Evolutionary conservation across 2,797 vertebrate species (phyloP).

Genomic region (Clarias laeviceps): DNA sequence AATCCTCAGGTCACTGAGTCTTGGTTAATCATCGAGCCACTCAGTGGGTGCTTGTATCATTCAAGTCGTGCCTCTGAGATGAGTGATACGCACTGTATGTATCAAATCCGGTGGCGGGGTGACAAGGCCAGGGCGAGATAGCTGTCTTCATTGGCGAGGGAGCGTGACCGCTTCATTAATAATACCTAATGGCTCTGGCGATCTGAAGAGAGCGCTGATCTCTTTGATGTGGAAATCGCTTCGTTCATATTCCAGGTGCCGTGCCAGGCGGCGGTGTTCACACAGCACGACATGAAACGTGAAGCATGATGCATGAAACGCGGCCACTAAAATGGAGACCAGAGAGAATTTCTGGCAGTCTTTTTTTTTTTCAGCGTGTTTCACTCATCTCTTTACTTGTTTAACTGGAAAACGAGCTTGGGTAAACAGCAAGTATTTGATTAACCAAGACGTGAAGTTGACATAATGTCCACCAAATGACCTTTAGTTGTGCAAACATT

Average conservation of each 20-base stretch:
- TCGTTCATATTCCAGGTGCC: conserved; percentile 9
- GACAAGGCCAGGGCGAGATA: neutral
- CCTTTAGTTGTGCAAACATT: conserved; percentile 1
- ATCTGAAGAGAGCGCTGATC: conserved; percentile 26
- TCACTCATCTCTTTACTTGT: conserved; percentile 19
- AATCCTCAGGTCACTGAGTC: neutral
- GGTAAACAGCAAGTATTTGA: neutral
- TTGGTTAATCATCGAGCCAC: neutral
- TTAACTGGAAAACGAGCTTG: neutral
- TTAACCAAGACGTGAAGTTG: neutral
- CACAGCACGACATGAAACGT: conserved; percentile 5
- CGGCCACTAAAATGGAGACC: conserved; percentile 12
- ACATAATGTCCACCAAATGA: neutral
- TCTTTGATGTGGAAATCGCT: conserved; percentile 17
- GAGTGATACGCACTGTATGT: neutral
- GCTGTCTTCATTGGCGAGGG: neutral
- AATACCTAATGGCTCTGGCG: conserved; percentile 25
- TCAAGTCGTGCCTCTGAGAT: neutral
- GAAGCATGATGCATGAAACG: conserved; percentile 4
- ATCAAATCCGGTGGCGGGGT: neutral
- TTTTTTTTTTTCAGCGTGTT: neutral
- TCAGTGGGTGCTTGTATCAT: neutral
- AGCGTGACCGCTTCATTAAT: conserved; percentile 33
- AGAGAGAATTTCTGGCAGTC: neutral
- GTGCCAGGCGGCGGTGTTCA: neutral